These are phyloP conservation scores for Eurytoma californica DNA, from an alignment of 2,888 invertebrate species.

Conservation along the genomic window DNA sequence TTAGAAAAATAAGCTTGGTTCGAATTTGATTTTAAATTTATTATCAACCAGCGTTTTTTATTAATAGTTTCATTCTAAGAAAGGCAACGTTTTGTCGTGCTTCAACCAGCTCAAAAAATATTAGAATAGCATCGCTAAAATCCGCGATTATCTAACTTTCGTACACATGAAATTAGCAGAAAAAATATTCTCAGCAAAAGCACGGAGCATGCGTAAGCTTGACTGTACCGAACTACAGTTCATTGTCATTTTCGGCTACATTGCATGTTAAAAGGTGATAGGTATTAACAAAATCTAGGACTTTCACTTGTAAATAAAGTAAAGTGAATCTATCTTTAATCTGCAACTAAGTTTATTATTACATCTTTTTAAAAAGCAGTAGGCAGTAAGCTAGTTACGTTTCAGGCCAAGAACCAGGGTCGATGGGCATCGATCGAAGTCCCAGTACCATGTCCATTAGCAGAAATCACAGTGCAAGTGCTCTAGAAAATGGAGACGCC, in stretches of 20 bases:
- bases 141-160: neutral
- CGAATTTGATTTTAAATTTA: neutral
- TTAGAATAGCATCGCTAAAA: constrained; percentile 24
- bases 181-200: constrained; percentile 27
- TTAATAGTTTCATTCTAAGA: constrained; percentile 33
- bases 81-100: constrained; percentile 50
- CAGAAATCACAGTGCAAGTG: constrained; percentile 84
- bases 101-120: constrained; percentile 37
- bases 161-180: constrained; percentile 4
- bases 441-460: constrained; percentile 89
- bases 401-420: constrained; percentile 76
- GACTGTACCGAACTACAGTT: constrained; percentile 23
- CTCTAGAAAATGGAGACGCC: constrained; percentile 78
- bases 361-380: constrained; percentile 61
- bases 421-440: constrained; percentile 82
- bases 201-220: constrained; percentile 51
- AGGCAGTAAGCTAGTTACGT: constrained; percentile 70
- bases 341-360: constrained; percentile 20
- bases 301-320: constrained; percentile 22
- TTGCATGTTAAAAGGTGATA: constrained; percentile 47
- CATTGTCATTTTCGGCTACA: constrained; percentile 42
- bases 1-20: too few relatives aligned
- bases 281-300: constrained; percentile 18
- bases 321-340: constrained; percentile 14
- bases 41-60: constrained; percentile 13